Percentiles rank a stretch among this genome's conserved stretches.
phyloP scores from a whole-genome alignment of 2,113 vertebrate genomes.

The Irena cyanogastra region DNA sequence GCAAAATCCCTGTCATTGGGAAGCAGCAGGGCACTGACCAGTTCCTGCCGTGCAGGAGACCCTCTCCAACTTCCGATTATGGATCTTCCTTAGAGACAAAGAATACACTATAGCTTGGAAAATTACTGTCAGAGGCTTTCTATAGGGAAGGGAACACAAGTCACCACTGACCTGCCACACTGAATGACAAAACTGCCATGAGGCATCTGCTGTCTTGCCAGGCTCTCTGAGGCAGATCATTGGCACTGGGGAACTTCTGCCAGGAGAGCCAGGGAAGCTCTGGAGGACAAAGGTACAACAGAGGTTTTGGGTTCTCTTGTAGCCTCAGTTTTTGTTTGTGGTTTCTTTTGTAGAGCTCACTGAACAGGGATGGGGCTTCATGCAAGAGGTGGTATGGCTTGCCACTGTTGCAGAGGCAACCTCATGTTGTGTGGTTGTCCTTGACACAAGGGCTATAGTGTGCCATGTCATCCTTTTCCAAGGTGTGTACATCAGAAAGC shows the following conservation, averaged over 20 bases:
- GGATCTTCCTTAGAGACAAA: background rate
- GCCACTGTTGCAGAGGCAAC: background rate
- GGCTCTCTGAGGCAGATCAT: background rate
- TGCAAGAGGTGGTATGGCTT: background rate
- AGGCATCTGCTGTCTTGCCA: background rate
- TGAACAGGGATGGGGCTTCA: background rate
- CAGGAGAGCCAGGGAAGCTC: background rate
- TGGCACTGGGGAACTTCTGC: background rate
- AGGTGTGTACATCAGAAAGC: background rate
- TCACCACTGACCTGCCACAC: rapidly evolving
- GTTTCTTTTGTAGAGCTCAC: background rate
- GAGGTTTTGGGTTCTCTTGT: background rate
- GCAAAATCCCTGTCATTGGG: background rate
- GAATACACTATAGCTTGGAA: background rate
- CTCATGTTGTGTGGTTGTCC: background rate
- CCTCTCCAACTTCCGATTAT: background rate
- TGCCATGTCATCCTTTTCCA: background rate
- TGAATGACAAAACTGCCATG: background rate
- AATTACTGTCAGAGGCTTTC: background rate
- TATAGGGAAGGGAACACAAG: background rate
- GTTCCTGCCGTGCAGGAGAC: background rate
- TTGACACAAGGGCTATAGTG: background rate
- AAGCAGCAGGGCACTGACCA: background rate
- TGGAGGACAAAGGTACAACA: background rate
- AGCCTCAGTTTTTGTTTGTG: background rate